Base-by-base conservation (phyloP, 2,888 invertebrate genomes). In the Euzophera pinguis region DNA sequence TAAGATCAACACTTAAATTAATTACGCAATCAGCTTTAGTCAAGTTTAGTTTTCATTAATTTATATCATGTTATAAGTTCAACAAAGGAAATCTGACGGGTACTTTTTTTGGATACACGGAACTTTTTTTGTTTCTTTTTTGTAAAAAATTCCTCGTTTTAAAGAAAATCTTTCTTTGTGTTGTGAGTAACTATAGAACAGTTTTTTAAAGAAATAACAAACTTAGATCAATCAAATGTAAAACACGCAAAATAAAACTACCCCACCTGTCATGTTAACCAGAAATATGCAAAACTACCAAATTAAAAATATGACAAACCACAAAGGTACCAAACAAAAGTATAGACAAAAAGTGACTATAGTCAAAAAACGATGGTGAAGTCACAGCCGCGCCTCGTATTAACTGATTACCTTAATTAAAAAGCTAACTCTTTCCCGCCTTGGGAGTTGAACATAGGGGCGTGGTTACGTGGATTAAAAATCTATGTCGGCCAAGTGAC, bases 321-420 rank as follows among this genome's bases (percentile, higher is more conserved):
- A 32, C 14, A 45, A 22, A 48, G 34, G 29, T n/a, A n/a, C n/a
- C n/a, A n/a, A n/a, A n/a, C n/a, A n/a, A n/a, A n/a, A n/a, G n/a
- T n/a, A n/a, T n/a, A n/a, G n/a, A n/a, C n/a, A n/a, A n/a, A 45
- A 32, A 32, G 32, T 34, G 32, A 7, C 29, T 16, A 12, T 32
- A 32, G 16, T 3, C 13, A n/a, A 37, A 52, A 47, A 53, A 37
- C 34, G 41, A 27, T 41, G 61, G 67, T 68, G 68, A 63, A 64
- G 65, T 66, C 67, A 64, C 65, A 61, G 69, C 71, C 83, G 71
- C 84, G 65, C 83, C 84, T 72, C 73, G 81, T 76, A 88, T 88
- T 88, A 89, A 87, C 86, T 88, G 88, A 88, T 89, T 86, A 88
- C 72, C 75, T 82, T 86, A 89, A 87, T 88, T 84, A 88, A 86